phyloP scores from a whole-genome alignment of 2,113 vertebrate genomes.

The Hippocampus mohnikei region DNA sequence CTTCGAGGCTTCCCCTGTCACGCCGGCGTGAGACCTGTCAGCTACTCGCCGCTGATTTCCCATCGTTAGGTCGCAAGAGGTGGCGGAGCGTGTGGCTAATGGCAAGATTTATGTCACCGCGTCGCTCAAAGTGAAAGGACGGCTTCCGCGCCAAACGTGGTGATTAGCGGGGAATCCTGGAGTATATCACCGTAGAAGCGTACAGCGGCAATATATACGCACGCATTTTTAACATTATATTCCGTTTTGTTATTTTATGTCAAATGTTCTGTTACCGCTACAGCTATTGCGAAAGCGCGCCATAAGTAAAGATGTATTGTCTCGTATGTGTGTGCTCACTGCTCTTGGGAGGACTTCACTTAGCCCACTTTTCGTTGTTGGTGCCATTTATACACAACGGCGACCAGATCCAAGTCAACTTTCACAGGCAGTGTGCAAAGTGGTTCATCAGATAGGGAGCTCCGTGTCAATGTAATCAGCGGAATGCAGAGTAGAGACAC shows the following conservation, averaged over 20 bases:
- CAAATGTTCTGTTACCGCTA: no score
- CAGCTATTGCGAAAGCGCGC: no score
- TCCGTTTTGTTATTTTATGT: no score
- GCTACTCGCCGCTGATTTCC: constrained; percentile 29
- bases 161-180: not conserved
- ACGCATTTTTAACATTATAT: no score
- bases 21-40: constrained; percentile 30
- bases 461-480: constrained; percentile 42
- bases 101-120: not conserved
- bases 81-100: constrained; percentile 10
- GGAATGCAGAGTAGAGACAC: constrained; percentile 38
- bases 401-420: not conserved
- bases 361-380: not conserved
- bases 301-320: no score
- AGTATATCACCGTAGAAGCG: no score
- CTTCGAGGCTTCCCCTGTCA: constrained; percentile 38
- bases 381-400: not conserved
- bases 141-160: not conserved
- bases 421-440: not conserved
- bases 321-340: no score
- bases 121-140: not conserved
- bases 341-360: not conserved
- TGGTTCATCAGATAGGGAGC: constrained; percentile 24
- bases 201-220: no score
- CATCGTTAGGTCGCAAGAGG: constrained; percentile 38